Base-by-base conservation (phyloP, 2,797 vertebrate species). In the Netta rufina region DNA sequence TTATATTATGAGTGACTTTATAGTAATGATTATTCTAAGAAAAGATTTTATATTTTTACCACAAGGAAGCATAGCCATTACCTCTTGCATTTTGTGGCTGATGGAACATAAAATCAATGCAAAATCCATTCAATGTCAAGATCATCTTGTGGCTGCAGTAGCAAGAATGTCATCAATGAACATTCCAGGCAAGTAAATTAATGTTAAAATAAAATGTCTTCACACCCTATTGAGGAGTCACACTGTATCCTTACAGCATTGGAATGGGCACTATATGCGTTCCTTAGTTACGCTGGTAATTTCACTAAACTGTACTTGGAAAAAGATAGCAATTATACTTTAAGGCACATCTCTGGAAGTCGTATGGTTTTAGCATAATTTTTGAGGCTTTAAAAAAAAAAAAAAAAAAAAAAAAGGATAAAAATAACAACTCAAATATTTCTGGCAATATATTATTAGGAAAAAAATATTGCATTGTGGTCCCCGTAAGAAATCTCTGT, bases 371-470 rank as follows among this genome's bases (percentile, higher is more conserved):
- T 86, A 75, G 21, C 27, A 89, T 85, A 51, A 65, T 66, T 90
- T 79, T 69, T 65, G 64, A 77, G 53, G 8, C 11, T 77, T 65
- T n/a, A n/a, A n/a, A n/a, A 47, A 47, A 49, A 47, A 47, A 47
- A 21, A 8, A 10, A 24, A 51, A 75, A 73, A 57, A 57, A 66
- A 60, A 38, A 62, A 47, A 21, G 6, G 22, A 80, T 24, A 49
- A 91, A 94, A 95, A 92, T 56, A 93, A 77, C 69, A 92, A n/a
- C 19, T 88, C 47, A 47, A 19, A 25, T 89, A 80, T 83, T 86
- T 84, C 65, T 93, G 75, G 66, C 75, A 87, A 79, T 54, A 54
- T 25, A 47, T 41, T 90, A 45, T 58, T 71, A 70, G 28, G n/a
- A 47, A 47, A 77, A 49, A 67, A 24, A 30, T 25, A 30, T 28